Conservation (phyloP, 2,797 vertebrate genomes). For the Notoglanidium macrostoma region DNA sequence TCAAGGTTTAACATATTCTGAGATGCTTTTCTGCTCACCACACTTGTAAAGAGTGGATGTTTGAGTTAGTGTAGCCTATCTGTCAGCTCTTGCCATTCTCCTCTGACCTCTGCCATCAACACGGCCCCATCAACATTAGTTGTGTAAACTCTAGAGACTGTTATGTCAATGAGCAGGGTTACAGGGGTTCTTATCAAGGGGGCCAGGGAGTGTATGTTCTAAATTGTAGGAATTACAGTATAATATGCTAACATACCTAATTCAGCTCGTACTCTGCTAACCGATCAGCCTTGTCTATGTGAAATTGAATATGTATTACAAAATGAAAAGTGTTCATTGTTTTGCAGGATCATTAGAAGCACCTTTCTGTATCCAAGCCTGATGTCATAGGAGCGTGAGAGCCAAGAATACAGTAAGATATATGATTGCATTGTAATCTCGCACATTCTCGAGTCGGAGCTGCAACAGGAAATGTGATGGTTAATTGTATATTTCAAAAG, state of each 20-base stretch:
- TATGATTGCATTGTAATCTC: constrained; percentile 78
- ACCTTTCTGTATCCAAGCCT: constrained; percentile 58
- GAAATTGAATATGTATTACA: constrained; percentile 50
- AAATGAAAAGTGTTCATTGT: constrained; percentile 40
- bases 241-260: no score
- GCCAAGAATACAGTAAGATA: constrained; percentile 70
- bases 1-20: background rate
- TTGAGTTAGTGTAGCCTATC: background rate
- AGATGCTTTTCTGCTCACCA: background rate
- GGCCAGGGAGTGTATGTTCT: background rate
- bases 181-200: background rate
- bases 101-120: background rate
- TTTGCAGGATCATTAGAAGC: constrained; percentile 52
- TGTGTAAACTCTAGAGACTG: background rate
- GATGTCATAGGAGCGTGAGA: constrained; percentile 66
- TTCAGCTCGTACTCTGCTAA: background rate
- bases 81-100: background rate
- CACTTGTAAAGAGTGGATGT: background rate
- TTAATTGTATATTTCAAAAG: constrained; percentile 85
- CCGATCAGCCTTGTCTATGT: constrained; percentile 31
- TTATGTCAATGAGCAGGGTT: background rate
- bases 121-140: background rate
- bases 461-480: constrained; percentile 77
- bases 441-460: constrained; percentile 62
- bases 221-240: background rate